These are phyloP conservation scores for Caretta caretta DNA, from an alignment of 2,113 vertebrate species.

Conservation along the genomic window DNA sequence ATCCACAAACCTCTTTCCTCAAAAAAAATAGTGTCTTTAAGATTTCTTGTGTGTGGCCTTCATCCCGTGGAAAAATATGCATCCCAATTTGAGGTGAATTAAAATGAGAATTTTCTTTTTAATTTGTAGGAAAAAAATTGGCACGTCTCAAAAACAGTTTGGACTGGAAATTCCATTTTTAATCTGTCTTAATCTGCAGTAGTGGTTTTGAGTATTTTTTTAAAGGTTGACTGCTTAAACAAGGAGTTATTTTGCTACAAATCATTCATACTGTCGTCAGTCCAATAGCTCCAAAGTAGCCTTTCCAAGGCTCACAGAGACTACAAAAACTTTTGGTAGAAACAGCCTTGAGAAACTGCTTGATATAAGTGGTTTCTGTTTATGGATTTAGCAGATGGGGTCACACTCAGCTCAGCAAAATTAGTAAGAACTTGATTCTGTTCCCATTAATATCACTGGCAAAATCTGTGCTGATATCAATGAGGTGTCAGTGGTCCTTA, in stretches of 20 bases:
- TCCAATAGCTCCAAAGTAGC: neutral
- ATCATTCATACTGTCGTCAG: rapidly evolving
- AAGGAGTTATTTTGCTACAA: neutral
- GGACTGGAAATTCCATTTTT: neutral
- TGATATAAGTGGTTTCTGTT: neutral
- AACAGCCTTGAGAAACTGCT: neutral
- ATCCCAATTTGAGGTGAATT: neutral
- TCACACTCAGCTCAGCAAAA: neutral
- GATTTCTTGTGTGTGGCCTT: neutral
- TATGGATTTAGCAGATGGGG: neutral
- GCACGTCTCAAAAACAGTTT: neutral
- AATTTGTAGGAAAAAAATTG: neutral
- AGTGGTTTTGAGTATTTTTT: neutral
- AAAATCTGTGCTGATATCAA: neutral
- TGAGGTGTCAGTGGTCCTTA: neutral
- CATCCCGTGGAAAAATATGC: neutral
- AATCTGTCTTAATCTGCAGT: rapidly evolving
- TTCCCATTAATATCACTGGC: neutral
- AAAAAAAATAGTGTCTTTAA: rapidly evolving
- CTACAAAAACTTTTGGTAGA: neutral
- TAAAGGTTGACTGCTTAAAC: neutral
- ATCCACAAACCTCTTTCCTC: neutral
- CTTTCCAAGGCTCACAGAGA: neutral
- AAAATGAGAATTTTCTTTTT: neutral
- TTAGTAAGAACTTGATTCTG: neutral